phyloP scores from a whole-genome alignment of 2,888 invertebrate species.

The Octodonta nipae region DNA sequence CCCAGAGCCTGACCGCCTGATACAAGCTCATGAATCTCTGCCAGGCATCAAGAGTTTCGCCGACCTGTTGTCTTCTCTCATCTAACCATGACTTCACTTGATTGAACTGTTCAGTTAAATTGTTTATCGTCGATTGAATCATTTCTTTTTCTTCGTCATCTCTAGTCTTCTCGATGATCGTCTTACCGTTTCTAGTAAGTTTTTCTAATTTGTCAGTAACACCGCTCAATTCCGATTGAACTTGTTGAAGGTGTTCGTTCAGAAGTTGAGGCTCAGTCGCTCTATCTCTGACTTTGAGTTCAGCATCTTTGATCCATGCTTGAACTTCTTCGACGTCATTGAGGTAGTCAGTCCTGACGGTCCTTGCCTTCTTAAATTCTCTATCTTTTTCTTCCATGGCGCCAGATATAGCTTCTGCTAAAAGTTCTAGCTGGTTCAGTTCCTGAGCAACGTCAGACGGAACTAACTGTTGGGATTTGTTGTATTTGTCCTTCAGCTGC shows the following conservation, averaged over 20 bases:
- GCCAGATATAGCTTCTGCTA: slow-evolving; percentile 63
- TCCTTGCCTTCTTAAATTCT: slow-evolving; percentile 75
- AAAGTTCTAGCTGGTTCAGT: slow-evolving; percentile 67
- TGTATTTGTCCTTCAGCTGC: slow-evolving; percentile 48
- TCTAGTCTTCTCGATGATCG: slow-evolving; percentile 65
- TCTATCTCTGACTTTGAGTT: slow-evolving; percentile 63
- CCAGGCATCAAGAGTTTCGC: slow-evolving; percentile 79
- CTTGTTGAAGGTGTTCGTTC: slow-evolving; percentile 62
- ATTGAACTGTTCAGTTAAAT: slow-evolving; percentile 63
- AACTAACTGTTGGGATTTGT: slow-evolving; percentile 41
- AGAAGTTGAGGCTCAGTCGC: slow-evolving; percentile 62
- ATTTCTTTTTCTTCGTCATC: slow-evolving; percentile 64
- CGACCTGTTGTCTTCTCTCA: slow-evolving; percentile 69
- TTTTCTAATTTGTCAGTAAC: slow-evolving; percentile 65
- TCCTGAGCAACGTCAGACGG: slow-evolving; percentile 70
- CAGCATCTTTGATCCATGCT: slow-evolving; percentile 71
- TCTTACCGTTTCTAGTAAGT: slow-evolving; percentile 62
- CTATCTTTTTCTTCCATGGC: slow-evolving; percentile 78
- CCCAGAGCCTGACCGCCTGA: slow-evolving; percentile 71
- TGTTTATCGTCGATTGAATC: slow-evolving; percentile 61
- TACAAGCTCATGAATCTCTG: slow-evolving; percentile 72
- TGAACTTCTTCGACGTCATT: slow-evolving; percentile 68
- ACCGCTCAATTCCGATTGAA: slow-evolving; percentile 59
- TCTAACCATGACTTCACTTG: slow-evolving; percentile 69
- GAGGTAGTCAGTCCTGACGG: slow-evolving; percentile 66